A percentile compares a stretch with the other conserved stretches of the same genome.
These are phyloP conservation scores for Copidosoma floridanum DNA, from an alignment of 1,140 invertebrate species.

Conservation along the genomic window DNA sequence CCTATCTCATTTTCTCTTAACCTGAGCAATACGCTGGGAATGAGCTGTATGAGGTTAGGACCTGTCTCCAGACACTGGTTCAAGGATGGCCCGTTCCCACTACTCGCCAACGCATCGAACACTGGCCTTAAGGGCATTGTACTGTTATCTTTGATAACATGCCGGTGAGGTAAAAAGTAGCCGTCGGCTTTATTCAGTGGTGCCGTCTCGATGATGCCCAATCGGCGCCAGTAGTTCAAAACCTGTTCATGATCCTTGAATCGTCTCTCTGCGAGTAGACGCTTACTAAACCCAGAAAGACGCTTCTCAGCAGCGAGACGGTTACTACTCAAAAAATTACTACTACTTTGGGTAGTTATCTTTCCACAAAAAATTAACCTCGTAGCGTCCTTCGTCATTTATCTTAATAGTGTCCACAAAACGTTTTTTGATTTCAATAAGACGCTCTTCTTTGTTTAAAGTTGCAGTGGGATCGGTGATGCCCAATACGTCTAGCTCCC, in stretches of 20 bases:
- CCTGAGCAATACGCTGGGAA: neutral
- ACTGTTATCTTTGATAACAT: conserved; percentile 20
- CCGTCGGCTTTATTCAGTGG: neutral
- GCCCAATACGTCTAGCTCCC: too few relatives aligned
- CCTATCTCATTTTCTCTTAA: neutral
- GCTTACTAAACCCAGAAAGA: too few relatives aligned
- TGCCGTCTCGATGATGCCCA: neutral
- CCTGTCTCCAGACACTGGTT: conserved; percentile 47
- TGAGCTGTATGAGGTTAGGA: neutral
- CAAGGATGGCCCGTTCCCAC: conserved; percentile 29
- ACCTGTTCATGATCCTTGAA: neutral
- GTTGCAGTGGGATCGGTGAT: too few relatives aligned
- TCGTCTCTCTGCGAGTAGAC: neutral
- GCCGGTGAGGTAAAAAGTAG: conserved; percentile 30
- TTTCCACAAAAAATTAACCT: too few relatives aligned
- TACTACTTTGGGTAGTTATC: too few relatives aligned
- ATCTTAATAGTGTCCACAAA: too few relatives aligned
- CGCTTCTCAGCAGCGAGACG: too few relatives aligned
- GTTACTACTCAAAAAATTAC: too few relatives aligned
- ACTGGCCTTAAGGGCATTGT: conserved; percentile 30
- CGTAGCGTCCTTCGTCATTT: too few relatives aligned
- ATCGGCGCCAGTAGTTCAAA: neutral
- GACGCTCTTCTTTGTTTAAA: too few relatives aligned
- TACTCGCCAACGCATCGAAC: conserved; percentile 27
- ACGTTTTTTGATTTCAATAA: too few relatives aligned